Conservation (phyloP, 2,888 invertebrate species). For the Junonia oenone region DNA sequence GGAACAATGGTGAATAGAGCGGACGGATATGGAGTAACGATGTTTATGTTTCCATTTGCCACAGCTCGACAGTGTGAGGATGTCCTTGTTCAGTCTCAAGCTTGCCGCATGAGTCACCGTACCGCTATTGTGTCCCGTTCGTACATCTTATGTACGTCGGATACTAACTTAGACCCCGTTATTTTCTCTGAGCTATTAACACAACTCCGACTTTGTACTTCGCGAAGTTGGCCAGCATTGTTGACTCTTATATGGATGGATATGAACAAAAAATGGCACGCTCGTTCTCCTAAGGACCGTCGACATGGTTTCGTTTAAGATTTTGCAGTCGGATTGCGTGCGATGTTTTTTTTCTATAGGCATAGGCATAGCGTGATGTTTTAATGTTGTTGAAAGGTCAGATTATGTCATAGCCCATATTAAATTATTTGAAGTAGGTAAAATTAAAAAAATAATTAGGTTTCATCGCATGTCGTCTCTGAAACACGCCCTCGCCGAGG, state of each 20-base stretch:
- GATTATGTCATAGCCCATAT: conserved; percentile 3
- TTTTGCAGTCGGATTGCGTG: conserved; percentile 9
- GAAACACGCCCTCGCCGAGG: conserved; percentile 11
- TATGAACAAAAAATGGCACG: conserved; percentile 15
- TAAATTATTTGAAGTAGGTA: conserved; percentile 7
- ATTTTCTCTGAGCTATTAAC: conserved; percentile 24
- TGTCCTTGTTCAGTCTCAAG: conserved; percentile 69
- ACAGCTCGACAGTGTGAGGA: conserved; percentile 51
- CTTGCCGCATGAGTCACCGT: conserved; percentile 55
- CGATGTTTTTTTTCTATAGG: conserved; percentile 14
- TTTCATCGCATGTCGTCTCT: conserved; percentile 2
- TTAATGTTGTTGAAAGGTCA: conserved; percentile 13
- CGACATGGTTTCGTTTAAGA: conserved; percentile 26
- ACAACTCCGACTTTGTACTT: conserved; percentile 10
- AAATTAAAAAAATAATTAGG: conserved; percentile 12
- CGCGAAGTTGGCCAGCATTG: conserved; percentile 17
- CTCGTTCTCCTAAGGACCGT: conserved; percentile 18
- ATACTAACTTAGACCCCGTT: conserved; percentile 28
- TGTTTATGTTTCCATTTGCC: conserved; percentile 70
- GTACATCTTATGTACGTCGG: conserved; percentile 37
- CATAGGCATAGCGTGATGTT: conserved; percentile 11
- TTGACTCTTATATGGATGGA: conserved; percentile 15
- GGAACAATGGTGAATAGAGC: conserved; percentile 70
- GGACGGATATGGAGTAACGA: conserved; percentile 74
- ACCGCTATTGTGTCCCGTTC: conserved; percentile 54